A percentile compares a stretch with the other conserved stretches of the same genome.
These are phyloP conservation scores for Indicator maculatus DNA, from an alignment of 2,113 vertebrate genomes.

Conservation along the genomic window DNA sequence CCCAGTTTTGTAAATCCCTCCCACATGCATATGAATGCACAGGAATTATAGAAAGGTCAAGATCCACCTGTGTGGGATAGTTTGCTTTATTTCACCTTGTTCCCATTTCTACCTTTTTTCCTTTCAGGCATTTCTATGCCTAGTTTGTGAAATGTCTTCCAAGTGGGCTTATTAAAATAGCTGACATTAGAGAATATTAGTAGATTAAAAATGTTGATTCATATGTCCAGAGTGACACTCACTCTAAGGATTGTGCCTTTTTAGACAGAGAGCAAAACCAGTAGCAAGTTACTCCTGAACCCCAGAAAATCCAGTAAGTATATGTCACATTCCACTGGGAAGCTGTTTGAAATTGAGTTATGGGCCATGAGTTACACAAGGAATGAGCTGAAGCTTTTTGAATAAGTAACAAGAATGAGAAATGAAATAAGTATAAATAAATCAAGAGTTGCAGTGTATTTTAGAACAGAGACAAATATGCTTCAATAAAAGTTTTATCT, in stretches of 20 bases:
- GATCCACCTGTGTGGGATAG: no score
- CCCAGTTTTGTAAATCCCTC: background rate
- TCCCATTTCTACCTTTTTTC: background rate
- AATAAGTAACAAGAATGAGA: background rate
- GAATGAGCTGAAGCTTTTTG: background rate
- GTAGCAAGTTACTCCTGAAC: background rate
- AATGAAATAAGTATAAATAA: background rate
- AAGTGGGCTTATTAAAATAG: background rate
- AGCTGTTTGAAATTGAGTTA: background rate
- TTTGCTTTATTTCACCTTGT: background rate
- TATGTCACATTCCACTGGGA: background rate
- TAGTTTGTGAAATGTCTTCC: background rate
- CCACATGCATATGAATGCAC: no score
- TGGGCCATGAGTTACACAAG: background rate
- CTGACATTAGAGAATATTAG: background rate
- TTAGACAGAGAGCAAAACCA: background rate
- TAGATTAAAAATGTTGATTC: background rate
- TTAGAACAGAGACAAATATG: background rate
- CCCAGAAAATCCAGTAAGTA: background rate
- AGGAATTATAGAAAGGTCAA: background rate
- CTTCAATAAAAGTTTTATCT: background rate
- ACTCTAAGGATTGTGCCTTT: background rate
- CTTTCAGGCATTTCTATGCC: background rate
- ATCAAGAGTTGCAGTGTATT: background rate
- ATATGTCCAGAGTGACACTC: background rate